These are phyloP conservation scores for Drosophila subsilvestris DNA, from an alignment of 2,888 invertebrate genomes.

Conservation along the genomic window DNA sequence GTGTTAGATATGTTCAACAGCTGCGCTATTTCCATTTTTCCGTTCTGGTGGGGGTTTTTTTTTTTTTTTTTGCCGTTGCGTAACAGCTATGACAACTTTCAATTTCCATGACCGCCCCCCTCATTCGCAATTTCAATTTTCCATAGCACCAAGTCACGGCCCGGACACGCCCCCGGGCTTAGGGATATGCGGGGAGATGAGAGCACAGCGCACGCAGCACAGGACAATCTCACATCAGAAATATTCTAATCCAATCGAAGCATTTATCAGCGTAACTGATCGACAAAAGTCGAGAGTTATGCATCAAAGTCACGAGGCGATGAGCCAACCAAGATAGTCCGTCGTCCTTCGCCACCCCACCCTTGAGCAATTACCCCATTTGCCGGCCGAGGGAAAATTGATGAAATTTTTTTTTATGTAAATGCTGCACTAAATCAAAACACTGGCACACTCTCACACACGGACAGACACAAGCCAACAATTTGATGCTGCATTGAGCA, in stretches of 20 bases:
- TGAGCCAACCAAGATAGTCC: slow-evolving; percentile 58
- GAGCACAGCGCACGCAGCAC: neutral
- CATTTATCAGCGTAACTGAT: slow-evolving; percentile 76
- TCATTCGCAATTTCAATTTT: slow-evolving; percentile 69
- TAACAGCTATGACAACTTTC: slow-evolving; percentile 72
- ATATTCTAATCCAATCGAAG: slow-evolving; percentile 76
- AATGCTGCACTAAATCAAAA: slow-evolving; percentile 78
- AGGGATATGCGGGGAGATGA: slow-evolving; percentile 25
- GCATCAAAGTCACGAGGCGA: slow-evolving; percentile 74
- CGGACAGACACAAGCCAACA: slow-evolving; percentile 62
- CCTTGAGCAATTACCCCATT: slow-evolving; percentile 53
- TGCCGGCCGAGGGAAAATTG: slow-evolving; percentile 57
- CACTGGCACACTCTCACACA: slow-evolving; percentile 45
- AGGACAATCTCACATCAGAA: slow-evolving; percentile 18
- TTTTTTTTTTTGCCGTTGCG: slow-evolving; percentile 30
- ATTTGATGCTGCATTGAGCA: slow-evolving; percentile 70
- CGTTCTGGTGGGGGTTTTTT: slow-evolving; percentile 4
- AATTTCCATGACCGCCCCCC: slow-evolving; percentile 60
- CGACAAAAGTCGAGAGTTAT: slow-evolving; percentile 76
- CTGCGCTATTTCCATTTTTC: slow-evolving; percentile 66
- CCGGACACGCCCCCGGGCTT: slow-evolving; percentile 71
- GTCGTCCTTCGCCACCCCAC: slow-evolving; percentile 22
- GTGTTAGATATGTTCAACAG: slow-evolving; percentile 79
- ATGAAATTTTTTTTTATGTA: slow-evolving; percentile 69
- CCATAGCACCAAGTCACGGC: slow-evolving; percentile 43